phyloP scores from a whole-genome alignment of 2,888 invertebrate species.

The Molorchus minor region DNA sequence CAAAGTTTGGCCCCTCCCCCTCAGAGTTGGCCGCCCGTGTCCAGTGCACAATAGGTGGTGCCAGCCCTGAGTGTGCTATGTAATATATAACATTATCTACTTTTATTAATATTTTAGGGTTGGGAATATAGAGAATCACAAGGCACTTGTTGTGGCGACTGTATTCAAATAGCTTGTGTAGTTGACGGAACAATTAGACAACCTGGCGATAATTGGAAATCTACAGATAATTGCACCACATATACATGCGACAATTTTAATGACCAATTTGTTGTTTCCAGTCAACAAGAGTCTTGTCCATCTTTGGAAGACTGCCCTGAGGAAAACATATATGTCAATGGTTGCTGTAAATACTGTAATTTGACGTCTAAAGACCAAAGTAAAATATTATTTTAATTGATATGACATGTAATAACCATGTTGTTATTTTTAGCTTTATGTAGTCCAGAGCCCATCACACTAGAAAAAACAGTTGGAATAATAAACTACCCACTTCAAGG shows the following conservation, averaged over 20 bases:
- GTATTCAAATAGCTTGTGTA: conserved; percentile 70
- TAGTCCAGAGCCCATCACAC: conserved; percentile 66
- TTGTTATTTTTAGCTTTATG: conserved; percentile 64
- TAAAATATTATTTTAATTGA: conserved; percentile 48
- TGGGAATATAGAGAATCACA: conserved; percentile 66
- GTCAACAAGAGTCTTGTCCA: conserved; percentile 68
- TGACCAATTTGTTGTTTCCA: conserved; percentile 62
- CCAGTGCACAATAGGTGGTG: no score
- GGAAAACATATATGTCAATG: conserved; percentile 67
- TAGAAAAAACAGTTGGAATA: conserved; percentile 68
- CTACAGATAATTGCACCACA: conserved; percentile 70
- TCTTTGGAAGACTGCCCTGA: conserved; percentile 69
- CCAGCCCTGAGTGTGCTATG: no score
- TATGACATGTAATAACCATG: background rate
- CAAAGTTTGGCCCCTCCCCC: no score
- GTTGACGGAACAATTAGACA: conserved; percentile 63
- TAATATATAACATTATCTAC: background rate
- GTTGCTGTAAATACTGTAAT: conserved; percentile 76
- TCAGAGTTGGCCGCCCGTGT: no score
- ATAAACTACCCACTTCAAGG: conserved; percentile 62
- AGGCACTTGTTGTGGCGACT: conserved; percentile 71
- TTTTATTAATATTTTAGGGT: conserved; percentile 64
- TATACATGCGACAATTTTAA: conserved; percentile 66
- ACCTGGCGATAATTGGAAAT: conserved; percentile 69
- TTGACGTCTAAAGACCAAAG: conserved; percentile 64